Conservation (phyloP, 2,797 vertebrate genomes). For the Eptatretus atami region DNA sequence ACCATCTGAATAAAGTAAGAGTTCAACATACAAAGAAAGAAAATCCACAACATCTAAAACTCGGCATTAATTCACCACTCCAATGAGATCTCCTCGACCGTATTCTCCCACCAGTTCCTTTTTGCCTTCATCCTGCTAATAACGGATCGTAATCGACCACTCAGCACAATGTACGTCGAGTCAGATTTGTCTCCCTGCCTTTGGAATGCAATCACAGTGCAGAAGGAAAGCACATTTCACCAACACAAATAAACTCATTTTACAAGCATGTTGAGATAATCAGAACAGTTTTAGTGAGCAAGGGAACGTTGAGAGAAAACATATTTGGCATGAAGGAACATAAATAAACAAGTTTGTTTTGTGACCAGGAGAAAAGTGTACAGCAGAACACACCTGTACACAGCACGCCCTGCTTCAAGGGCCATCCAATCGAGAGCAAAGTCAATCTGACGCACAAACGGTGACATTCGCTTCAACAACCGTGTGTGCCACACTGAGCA, state of each 20-base stretch:
- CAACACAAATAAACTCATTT: too few relatives aligned
- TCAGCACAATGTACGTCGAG: conserved; percentile 68
- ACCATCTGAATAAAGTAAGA: too few relatives aligned
- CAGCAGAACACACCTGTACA: conserved; percentile 34
- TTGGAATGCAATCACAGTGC: neutral
- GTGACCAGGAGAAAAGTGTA: conserved; percentile 1
- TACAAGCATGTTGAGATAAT: too few relatives aligned
- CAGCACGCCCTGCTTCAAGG: conserved; percentile 49
- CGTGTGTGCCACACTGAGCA: conserved; percentile 46
- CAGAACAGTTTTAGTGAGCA: neutral
- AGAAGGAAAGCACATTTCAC: too few relatives aligned
- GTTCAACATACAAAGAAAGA: too few relatives aligned
- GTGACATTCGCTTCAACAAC: conserved; percentile 50
- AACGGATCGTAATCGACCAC: conserved; percentile 53
- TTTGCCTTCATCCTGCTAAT: conserved; percentile 55
- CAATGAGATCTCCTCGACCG: conserved; percentile 54
- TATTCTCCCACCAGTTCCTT: conserved; percentile 66
- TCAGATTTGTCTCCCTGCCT: conserved; percentile 70
- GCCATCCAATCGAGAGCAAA: conserved; percentile 93
- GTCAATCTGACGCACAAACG: conserved; percentile 64
- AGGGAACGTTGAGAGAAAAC: conserved; percentile 8
- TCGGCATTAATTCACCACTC: conserved; percentile 31
- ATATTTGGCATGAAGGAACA: neutral
- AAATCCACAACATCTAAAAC: too few relatives aligned
- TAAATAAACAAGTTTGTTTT: neutral